Conservation (phyloP, 2,888 invertebrate species). For the Hydrotaea diabolus region DNA sequence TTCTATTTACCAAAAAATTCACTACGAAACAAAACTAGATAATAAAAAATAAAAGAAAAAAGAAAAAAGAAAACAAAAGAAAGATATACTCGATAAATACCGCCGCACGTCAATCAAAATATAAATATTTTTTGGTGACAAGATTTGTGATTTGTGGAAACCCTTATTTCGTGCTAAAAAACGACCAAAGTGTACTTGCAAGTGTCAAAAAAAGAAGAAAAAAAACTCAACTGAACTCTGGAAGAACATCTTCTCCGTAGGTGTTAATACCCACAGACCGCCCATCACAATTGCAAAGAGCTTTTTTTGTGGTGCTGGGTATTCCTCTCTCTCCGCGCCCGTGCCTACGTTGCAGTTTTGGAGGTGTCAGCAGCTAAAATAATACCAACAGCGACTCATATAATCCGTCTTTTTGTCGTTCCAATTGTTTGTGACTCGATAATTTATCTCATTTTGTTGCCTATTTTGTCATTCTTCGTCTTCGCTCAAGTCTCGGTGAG, state of each 20-base stretch:
- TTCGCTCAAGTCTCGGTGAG: constrained; percentile 57
- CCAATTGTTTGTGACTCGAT: constrained; percentile 32
- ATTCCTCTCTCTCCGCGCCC: too few relatives aligned
- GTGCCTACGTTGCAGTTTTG: constrained; percentile 8
- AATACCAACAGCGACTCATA: not conserved
- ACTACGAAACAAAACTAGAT: constrained; percentile 14
- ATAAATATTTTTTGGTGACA: constrained; percentile 50
- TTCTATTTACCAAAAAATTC: constrained; percentile 35
- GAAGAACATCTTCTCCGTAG: constrained; percentile 6
- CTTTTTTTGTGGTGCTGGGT: too few relatives aligned
- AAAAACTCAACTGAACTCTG: not conserved
- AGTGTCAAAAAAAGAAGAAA: constrained; percentile 2
- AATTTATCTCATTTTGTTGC: constrained; percentile 34
- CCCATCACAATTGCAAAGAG: not conserved
- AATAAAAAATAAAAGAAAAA: too few relatives aligned
- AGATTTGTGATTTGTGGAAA: constrained; percentile 51
- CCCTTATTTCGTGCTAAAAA: not conserved
- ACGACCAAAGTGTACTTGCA: not conserved
- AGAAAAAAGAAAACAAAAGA: not conserved
- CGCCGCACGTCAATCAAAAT: constrained; percentile 55
- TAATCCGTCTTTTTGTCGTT: constrained; percentile 35
- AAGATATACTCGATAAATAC: constrained; percentile 14
- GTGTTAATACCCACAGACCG: not conserved
- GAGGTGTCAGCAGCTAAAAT: not conserved
- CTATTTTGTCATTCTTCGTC: constrained; percentile 32